Percentiles rank a stretch among this genome's conserved stretches.
phyloP scores from a whole-genome alignment of 2,888 invertebrate species.

The Leucania comma region DNA sequence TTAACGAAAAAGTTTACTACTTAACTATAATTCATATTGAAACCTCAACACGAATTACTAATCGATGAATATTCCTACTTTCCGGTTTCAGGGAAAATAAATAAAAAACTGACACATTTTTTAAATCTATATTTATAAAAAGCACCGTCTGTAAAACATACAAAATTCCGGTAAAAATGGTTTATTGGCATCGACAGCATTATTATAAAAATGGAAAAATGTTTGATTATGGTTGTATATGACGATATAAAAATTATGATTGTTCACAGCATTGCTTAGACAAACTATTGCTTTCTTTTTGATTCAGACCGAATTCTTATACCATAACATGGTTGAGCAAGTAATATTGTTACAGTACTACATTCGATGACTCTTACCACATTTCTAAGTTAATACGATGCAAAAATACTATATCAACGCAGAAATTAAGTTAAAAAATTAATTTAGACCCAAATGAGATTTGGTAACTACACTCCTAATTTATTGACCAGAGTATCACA shows the following conservation, averaged over 20 bases:
- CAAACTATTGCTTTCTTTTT: constrained; percentile 71
- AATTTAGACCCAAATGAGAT: constrained; percentile 73
- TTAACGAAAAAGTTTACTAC: neutral
- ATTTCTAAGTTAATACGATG: constrained; percentile 72
- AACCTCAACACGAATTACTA: neutral
- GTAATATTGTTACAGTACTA: constrained; percentile 75
- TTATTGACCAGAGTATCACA: constrained; percentile 74
- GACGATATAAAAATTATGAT: constrained; percentile 83
- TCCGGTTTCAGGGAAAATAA: neutral
- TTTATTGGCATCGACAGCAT: constrained; percentile 86
- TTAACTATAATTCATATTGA: neutral
- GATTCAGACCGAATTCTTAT: constrained; percentile 69
- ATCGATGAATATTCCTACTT: neutral
- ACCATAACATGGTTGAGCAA: constrained; percentile 83
- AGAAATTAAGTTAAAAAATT: constrained; percentile 66
- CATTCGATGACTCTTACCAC: constrained; percentile 73
- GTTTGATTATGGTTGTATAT: constrained; percentile 78
- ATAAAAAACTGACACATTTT: constrained; percentile 60
- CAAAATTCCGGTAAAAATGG: constrained; percentile 86
- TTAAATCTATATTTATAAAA: constrained; percentile 87
- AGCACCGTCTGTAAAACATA: constrained; percentile 90
- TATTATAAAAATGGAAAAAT: constrained; percentile 86
- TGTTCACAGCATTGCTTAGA: constrained; percentile 70
- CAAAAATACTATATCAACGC: constrained; percentile 69
- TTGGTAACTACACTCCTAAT: constrained; percentile 82